Conservation (phyloP, 2,888 invertebrate genomes). For the Ectemnius cavifrons region DNA sequence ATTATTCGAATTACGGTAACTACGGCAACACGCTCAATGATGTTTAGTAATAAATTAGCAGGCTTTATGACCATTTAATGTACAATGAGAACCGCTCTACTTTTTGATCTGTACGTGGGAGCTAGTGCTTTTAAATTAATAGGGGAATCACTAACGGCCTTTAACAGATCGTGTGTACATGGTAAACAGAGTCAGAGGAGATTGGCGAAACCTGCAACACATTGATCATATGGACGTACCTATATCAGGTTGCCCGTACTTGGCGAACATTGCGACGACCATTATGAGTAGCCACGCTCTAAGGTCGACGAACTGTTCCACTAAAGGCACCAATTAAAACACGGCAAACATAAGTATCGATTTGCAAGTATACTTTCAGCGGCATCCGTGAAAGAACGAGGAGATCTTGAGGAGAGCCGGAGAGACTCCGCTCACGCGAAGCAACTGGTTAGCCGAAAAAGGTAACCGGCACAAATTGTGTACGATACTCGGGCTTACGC, state of each 20-base stretch:
- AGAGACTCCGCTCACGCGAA: slow-evolving; percentile 1
- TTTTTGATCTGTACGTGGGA: background rate
- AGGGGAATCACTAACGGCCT: background rate
- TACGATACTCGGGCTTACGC: slow-evolving; percentile 22
- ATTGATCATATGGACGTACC: slow-evolving; percentile 59
- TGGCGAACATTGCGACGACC: slow-evolving; percentile 72
- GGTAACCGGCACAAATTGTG: slow-evolving; percentile 41
- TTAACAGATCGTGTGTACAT: background rate
- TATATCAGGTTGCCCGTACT: slow-evolving; percentile 68
- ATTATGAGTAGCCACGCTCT: slow-evolving; percentile 56
- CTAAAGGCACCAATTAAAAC: slow-evolving; percentile 33
- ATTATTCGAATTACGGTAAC: too few species aligned
- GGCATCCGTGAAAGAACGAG: slow-evolving; percentile 16
- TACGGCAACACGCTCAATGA: too few species aligned
- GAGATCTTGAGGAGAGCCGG: slow-evolving; percentile 23
- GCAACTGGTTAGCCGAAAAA: slow-evolving; percentile 38
- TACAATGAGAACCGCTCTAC: too few species aligned
- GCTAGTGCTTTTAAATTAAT: background rate
- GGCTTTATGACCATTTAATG: too few species aligned
- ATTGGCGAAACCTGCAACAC: slow-evolving; percentile 12
- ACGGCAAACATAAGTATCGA: background rate
- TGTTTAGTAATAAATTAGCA: too few species aligned
- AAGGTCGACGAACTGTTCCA: slow-evolving; percentile 45
- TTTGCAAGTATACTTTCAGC: background rate
- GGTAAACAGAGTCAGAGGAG: background rate